Base-by-base conservation (phyloP, 2,113 vertebrate species). In the Epinephelus fuscoguttatus region DNA sequence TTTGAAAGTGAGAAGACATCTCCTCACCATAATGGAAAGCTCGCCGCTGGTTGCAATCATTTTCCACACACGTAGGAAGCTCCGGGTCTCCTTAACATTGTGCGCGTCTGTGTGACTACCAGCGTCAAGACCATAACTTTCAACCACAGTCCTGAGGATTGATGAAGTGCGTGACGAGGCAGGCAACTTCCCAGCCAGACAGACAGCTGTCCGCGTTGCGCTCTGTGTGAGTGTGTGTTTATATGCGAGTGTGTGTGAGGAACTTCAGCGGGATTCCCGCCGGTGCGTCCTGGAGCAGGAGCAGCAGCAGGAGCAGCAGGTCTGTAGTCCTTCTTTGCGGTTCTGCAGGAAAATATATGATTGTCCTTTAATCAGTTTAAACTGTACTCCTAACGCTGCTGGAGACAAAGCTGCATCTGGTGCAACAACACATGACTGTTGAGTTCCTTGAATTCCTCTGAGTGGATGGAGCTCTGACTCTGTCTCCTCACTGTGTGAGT, bases 1-100 rank as follows among this genome's bases (percentile, higher is more conserved):
- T 95, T 96, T 98, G 96, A 98, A 95, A 95, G 97, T 98, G 95
- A 98, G 96, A 85, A 98, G 97, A 93, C 97, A 98, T 97, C 98
- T 97, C 91, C 98, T 97, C 95, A 97, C 93, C 97, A 98, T 97
- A 94, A 95, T 98, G 95, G 95, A 97, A 92, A 97, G 95, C 91
- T 98, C 97, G 63, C 94, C 92, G 94, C 95, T 95, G 89, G 95
- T 93, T 68, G 96, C 90, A 88, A 94, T 94, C 97, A 96, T 97
- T 88, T 78, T 81, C 80, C 84, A 75, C 71, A 73, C 85, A 74
- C 73, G 64, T 7, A 74, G 12, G 81, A 62, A 81, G 71, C 75
- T 21, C 76, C 87, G 45, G 70, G 0, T 78, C 84, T 49, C 57
- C 40, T 83, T 23, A 70, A 50, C 91, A 93, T 91, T 1, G 23